Percentiles rank a stretch among this genome's conserved stretches.
These are phyloP conservation scores for Solenodon paradoxus DNA, from an alignment of 2,113 vertebrate genomes.

Conservation along the genomic window DNA sequence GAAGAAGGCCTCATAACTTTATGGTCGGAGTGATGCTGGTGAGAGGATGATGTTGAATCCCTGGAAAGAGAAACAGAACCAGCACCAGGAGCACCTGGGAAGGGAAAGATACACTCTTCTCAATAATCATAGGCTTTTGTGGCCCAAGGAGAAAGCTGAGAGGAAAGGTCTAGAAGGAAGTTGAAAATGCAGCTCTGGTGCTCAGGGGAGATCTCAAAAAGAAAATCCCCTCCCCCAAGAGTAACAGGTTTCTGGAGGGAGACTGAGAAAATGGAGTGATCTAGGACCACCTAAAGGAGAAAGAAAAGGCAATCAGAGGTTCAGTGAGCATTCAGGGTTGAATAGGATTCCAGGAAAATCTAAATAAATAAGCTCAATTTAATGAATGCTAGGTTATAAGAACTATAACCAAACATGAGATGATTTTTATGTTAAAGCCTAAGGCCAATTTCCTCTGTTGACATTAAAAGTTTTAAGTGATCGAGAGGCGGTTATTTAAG, in stretches of 20 bases:
- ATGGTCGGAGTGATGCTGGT: background rate
- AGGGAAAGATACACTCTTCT: background rate
- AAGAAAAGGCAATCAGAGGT: background rate
- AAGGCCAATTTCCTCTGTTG: background rate
- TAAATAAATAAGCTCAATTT: background rate
- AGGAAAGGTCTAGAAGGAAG: background rate
- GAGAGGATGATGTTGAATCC: background rate
- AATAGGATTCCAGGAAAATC: background rate
- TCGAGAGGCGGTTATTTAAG: conserved; percentile 41
- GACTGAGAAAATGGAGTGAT: background rate
- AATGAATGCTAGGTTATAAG: background rate
- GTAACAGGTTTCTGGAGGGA: background rate
- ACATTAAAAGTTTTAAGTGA: conserved; percentile 31
- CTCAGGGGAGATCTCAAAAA: background rate
- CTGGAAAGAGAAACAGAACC: background rate
- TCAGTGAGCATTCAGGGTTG: background rate
- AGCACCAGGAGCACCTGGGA: background rate
- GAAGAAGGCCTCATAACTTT: background rate
- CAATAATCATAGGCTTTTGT: background rate
- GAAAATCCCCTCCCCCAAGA: background rate
- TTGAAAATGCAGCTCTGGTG: background rate
- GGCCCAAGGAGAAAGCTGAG: background rate
- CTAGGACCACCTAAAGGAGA: background rate
- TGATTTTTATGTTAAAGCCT: conserved; percentile 9
- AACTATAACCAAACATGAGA: background rate